Base-by-base conservation (phyloP, 2,888 invertebrate species). In the Tiliacea aurago region DNA sequence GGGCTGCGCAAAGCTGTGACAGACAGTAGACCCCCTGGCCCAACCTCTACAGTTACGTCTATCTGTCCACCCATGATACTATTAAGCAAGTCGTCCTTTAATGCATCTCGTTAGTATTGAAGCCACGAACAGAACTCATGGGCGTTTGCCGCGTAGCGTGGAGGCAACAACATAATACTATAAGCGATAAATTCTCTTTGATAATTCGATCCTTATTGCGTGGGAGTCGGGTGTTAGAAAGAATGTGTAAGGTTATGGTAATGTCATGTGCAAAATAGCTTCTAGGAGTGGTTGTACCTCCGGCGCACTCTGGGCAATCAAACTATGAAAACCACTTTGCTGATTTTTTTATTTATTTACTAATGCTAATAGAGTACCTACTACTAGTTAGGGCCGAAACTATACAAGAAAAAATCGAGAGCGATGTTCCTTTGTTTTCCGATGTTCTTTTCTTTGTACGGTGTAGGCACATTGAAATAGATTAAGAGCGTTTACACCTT, bases 171-270 rank as follows among this genome's bases (percentile, higher is more conserved):
- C 58, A 28, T 55, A 37, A 28, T 55, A 37, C 4, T 4, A 37
- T 37, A 47, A 59, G 37, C 51, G 28, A 69, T 79, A 83, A 74
- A 83, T 74, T 55, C 43, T 55, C 62, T 67, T 76, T 71, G n/a
- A 45, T 62, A 62, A 62, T 62, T 71, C n/a, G 72, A 71, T 41
- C 49, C 59, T 70, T 70, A 64, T 76, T 55, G 53, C 59, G 45
- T 76, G n/a, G 63, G 51, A 73, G 49, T 61, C 10, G 45, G 49
- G n/a, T 33, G 18, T 23, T 43, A n/a, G 62, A 59, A 43, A 59
- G 63, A 59, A 47, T 43, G 47, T 63, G 45, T 76, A 51, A 2
- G n/a, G 59, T 37, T 75, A 75, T 70, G 45, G 20, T 70, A 75
- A 75, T 78, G 15, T 55, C 9, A 53, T 43, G 51, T 70, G 20